Conservation (phyloP, 2,113 vertebrate species). For the Coregonus clupeaformis region DNA sequence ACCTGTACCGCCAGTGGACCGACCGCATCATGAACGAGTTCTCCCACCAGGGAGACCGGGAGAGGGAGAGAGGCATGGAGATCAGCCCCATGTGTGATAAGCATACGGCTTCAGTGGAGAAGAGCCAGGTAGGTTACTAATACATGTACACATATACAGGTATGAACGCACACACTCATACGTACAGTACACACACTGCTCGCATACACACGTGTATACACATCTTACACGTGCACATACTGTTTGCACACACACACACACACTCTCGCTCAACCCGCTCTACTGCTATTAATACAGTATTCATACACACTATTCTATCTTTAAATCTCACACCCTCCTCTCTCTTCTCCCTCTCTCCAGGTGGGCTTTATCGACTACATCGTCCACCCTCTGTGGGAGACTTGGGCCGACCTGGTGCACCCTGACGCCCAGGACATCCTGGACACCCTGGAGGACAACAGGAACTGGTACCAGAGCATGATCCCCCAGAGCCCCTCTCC, state of each 20-base stretch:
- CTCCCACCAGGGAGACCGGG: constrained; percentile 97
- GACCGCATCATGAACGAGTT: constrained; percentile 99
- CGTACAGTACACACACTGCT: not conserved
- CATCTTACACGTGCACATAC: not conserved
- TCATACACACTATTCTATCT: not conserved
- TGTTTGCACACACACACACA: not conserved
- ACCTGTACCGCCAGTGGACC: constrained; percentile 95
- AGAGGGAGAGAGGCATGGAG: constrained; percentile 94
- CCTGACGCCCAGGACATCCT: constrained; percentile 98
- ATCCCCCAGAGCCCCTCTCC: constrained; percentile 97
- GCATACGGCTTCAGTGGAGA: constrained; percentile 95
- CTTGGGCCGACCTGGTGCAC: constrained; percentile 97
- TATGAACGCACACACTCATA: not conserved
- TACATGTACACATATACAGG: not conserved
- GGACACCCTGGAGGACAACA: constrained; percentile 95
- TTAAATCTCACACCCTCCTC: not conserved
- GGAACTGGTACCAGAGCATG: constrained; percentile 99
- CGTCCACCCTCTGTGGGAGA: constrained; percentile 97
- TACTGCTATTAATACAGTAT: too few species aligned
- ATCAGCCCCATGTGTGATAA: constrained; percentile 99
- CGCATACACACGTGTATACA: not conserved
- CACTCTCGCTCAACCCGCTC: not conserved
- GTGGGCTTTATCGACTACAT: constrained; percentile 98
- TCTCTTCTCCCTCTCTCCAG: constrained; percentile 54
- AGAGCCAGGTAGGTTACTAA: constrained; percentile 84